phyloP scores from a whole-genome alignment of 2,797 vertebrate species.

The Sparus aurata region DNA sequence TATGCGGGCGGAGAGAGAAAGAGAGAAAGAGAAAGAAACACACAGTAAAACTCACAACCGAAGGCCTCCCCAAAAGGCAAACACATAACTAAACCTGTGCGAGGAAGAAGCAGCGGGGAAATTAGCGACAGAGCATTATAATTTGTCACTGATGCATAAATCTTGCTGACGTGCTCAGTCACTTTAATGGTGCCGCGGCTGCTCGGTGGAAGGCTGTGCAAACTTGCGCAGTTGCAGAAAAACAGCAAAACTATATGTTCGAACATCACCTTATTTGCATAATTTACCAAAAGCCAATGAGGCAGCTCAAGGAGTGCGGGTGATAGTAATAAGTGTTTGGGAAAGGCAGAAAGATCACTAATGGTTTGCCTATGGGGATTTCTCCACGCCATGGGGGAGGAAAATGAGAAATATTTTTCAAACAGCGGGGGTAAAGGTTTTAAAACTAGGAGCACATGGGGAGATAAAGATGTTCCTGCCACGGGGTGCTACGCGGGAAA shows the following conservation, averaged over 20 bases:
- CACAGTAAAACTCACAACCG: conserved; percentile 78
- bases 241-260: conserved; percentile 95
- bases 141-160: conserved; percentile 99
- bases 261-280: conserved; percentile 99
- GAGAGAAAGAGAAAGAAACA: conserved; percentile 37
- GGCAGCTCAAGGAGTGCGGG: conserved; percentile 97
- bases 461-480: conserved; percentile 99
- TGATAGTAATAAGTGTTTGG: conserved; percentile 99
- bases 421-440: conserved; percentile 99
- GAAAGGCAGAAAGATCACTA: conserved; percentile 99
- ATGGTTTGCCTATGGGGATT: conserved; percentile 99
- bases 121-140: conserved; percentile 91
- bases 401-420: conserved; percentile 99
- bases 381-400: conserved; percentile 99
- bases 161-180: conserved; percentile 99
- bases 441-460: conserved; percentile 99
- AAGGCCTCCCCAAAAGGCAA: conserved; percentile 85
- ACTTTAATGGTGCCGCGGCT: conserved; percentile 97
- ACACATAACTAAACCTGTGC: conserved; percentile 86
- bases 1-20: conserved; percentile 51
- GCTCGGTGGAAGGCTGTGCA: conserved; percentile 96
- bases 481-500: conserved; percentile 94
- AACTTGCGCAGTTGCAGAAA: conserved; percentile 99
- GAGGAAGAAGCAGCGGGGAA: conserved; percentile 76
- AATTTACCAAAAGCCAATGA: conserved; percentile 99